Evolutionary conservation across 2,113 vertebrate genomes (phyloP).

Genomic region (Syngnathus scovelli): DNA sequence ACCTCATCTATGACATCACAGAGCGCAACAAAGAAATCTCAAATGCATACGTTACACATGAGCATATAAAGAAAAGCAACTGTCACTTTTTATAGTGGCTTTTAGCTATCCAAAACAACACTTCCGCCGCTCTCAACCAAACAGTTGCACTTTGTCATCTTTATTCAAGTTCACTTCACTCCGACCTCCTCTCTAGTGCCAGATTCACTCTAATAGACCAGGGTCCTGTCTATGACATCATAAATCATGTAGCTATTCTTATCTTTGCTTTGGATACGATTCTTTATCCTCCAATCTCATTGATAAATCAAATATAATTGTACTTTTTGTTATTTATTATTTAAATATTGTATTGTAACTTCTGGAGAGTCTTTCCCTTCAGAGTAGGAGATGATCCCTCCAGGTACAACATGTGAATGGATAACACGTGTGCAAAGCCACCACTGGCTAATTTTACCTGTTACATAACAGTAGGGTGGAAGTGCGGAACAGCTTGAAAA

Average conservation of each 20-base stretch:
- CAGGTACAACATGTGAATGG: no score
- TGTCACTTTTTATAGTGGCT: slow-evolving; percentile 46
- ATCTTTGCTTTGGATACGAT: slow-evolving; percentile 5
- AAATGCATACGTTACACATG: slow-evolving; percentile 17
- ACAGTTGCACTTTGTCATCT: slow-evolving; percentile 45
- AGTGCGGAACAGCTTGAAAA: no score
- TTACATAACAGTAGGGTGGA: no score
- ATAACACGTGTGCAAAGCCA: no score
- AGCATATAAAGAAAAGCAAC: slow-evolving; percentile 13
- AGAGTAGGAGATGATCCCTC: no score
- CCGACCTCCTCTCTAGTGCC: slow-evolving; percentile 49
- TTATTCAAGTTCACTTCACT: slow-evolving; percentile 57
- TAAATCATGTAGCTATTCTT: slow-evolving; percentile 58
- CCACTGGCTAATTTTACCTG: no score
- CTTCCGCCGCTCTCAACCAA: slow-evolving; percentile 23
- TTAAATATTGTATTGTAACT: no score
- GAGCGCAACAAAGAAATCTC: slow-evolving; percentile 17
- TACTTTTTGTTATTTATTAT: no score
- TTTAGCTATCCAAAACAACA: slow-evolving; percentile 57
- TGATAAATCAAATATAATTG: neutral
- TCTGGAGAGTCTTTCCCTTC: no score
- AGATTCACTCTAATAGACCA: slow-evolving; percentile 56
- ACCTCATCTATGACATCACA: slow-evolving; percentile 51
- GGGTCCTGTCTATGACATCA: slow-evolving; percentile 48
- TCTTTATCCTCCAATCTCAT: neutral